Evolutionary conservation across 2,888 invertebrate genomes (phyloP).

Genomic region (Chromoteleia sp.): DNA sequence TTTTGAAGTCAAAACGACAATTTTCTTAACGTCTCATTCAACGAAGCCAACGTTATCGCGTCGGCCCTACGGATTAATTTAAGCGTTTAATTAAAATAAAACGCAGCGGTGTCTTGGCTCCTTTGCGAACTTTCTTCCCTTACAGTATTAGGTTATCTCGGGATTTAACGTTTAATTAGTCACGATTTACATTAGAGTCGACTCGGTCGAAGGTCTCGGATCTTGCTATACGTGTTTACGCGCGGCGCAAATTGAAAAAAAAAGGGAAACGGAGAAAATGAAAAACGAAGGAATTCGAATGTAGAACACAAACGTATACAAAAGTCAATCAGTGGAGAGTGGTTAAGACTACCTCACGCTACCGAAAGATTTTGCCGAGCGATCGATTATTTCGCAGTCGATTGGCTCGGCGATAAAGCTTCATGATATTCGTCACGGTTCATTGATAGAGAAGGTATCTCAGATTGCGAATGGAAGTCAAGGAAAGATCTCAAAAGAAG

Average conservation of each 20-base stretch:
- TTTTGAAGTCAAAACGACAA: background rate
- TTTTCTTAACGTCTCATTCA: conserved; percentile 39
- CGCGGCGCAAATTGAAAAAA: conserved; percentile 33
- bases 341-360: conserved; percentile 61
- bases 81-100: conserved; percentile 40
- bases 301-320: conserved; percentile 59
- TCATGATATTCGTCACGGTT: conserved; percentile 69
- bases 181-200: conserved; percentile 56
- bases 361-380: conserved; percentile 55
- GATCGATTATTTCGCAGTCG: conserved; percentile 65
- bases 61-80: conserved; percentile 14
- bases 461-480: conserved; percentile 67
- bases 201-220: conserved; percentile 44
- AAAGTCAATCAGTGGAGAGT: conserved; percentile 64
- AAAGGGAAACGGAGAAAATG: background rate
- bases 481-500: conserved; percentile 63
- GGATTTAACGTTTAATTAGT: conserved; percentile 48
- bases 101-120: conserved; percentile 5
- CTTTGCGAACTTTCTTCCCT: conserved; percentile 2
- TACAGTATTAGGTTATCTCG: conserved; percentile 41
- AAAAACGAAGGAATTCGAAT: conserved; percentile 41
- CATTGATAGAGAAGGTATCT: conserved; percentile 69
- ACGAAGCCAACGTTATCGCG: conserved; percentile 13
- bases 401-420: conserved; percentile 64
- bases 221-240: conserved; percentile 49